Evolutionary conservation across 35 echinoderm and acorn worm species (phyloP), one percentile per base, ranked within the genome.

Genomic region (Apostichopus parvimensis): DNA sequence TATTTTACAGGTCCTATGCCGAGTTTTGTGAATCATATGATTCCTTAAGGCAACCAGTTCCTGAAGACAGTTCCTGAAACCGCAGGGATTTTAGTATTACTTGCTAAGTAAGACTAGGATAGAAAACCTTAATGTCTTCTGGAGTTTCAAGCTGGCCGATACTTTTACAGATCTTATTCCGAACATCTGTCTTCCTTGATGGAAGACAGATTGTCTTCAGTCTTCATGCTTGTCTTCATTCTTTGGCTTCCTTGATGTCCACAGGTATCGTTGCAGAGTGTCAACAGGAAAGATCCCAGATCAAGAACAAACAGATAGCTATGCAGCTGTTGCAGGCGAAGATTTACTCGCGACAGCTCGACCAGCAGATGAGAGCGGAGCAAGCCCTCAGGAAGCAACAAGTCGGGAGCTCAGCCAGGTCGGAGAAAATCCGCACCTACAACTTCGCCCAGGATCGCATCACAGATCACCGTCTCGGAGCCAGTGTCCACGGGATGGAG

Each of bases 371-470:
- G 28, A 80, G 28, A 5, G 61, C 79, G 1, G 94, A 96, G 54
- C 62, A 89, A 21, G 61, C 59, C 5, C 65, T 94, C n/a, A 82
- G 96, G 11, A 88, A 79, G 13, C 75, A 87, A 5, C 96, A 98
- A 78, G 94, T 98, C 15, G 96, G 96, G 8, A 91, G 92, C 57
- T 92, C 94, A 1, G 96, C 81, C 54, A 90, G 96, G 11, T 95
- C 96, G 6, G 96, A 98, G 59, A 98, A 98, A 60, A 95, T 98
- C 11, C 92, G 96, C 9, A 98, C 96, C 5, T 98, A 98, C 54
- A 98, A 98, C 76, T 98, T 94, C 71, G 90, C 88, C 13, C 94
- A 95, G 77, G 94, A 94, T 60, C 60, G 97, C 13, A 86, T 98
- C 28, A 98, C 94, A 1, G 97, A 98, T 93, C 97, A 98, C 28